A percentile compares a stretch with the other conserved stretches of the same genome.
Evolutionary conservation across 2,797 vertebrate genomes (phyloP).

Genomic region (Cichlasoma orientale): DNA sequence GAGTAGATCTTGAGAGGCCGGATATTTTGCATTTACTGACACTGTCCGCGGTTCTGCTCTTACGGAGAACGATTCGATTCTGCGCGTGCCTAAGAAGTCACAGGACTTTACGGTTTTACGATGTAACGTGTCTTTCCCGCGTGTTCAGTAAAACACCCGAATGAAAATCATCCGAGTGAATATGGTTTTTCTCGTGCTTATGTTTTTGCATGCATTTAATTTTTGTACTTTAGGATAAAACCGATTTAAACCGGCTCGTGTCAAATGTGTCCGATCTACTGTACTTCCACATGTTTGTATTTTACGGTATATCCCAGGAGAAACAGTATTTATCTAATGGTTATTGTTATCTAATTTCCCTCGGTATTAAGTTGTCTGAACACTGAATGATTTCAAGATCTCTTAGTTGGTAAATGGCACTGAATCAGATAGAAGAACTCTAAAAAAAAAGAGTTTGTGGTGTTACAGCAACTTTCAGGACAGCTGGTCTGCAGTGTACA

Average conservation of each 20-base stretch:
- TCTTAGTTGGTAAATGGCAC: slow-evolving; percentile 24
- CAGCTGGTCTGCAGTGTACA: slow-evolving; percentile 75
- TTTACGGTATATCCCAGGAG: slow-evolving; percentile 29
- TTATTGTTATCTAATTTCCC: slow-evolving; percentile 7
- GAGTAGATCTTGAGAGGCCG: slow-evolving; percentile 42
- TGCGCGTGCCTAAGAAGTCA: slow-evolving; percentile 65
- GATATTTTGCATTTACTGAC: slow-evolving; percentile 39
- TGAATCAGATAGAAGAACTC: slow-evolving; percentile 34
- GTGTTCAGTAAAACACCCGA: slow-evolving; percentile 39
- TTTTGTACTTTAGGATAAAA: slow-evolving; percentile 47
- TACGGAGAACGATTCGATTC: slow-evolving; percentile 48
- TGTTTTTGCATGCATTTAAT: slow-evolving; percentile 69
- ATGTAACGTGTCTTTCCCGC: slow-evolving; percentile 46
- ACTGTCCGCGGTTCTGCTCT: slow-evolving; percentile 44
- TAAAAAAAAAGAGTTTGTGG: slow-evolving; percentile 5
- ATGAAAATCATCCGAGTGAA: slow-evolving; percentile 5
- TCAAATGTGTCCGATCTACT: slow-evolving; percentile 43
- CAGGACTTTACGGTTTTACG: slow-evolving; percentile 50
- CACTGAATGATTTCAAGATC: slow-evolving; percentile 25
- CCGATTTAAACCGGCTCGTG: slow-evolving; percentile 47
- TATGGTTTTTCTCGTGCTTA: slow-evolving; percentile 43
- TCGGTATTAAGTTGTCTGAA: slow-evolving; percentile 14
- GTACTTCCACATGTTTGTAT: slow-evolving; percentile 41
- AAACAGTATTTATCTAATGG: slow-evolving; percentile 50
- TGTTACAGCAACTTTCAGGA: slow-evolving; percentile 52